phyloP scores from a whole-genome alignment of 2,888 invertebrate species.

The Limenitis camilla region DNA sequence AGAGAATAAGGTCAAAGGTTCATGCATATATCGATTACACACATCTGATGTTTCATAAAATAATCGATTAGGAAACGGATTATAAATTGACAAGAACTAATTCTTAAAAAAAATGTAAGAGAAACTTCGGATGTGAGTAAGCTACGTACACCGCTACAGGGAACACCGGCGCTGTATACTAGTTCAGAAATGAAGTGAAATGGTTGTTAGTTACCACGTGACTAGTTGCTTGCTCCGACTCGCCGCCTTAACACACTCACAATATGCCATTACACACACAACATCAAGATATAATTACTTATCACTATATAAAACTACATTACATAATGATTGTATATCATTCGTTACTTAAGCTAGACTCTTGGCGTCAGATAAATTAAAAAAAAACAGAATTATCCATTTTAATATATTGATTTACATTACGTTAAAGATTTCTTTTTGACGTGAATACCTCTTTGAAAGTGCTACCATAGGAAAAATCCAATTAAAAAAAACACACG shows the following conservation, averaged over 20 bases:
- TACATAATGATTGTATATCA: too few species aligned
- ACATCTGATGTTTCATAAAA: constrained; percentile 1
- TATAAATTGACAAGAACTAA: too few species aligned
- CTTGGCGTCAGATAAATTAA: too few species aligned
- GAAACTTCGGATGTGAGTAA: not conserved
- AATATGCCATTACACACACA: not conserved
- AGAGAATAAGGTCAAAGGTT: not conserved
- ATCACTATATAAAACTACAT: not conserved
- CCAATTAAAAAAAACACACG: too few species aligned
- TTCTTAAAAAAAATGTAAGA: not conserved
- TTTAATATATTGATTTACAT: too few species aligned
- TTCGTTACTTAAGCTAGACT: too few species aligned
- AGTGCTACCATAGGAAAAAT: too few species aligned
- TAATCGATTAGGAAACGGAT: not conserved
- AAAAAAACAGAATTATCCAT: too few species aligned
- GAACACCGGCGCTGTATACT: not conserved
- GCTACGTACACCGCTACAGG: not conserved
- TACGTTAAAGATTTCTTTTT: too few species aligned
- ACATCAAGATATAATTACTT: not conserved
- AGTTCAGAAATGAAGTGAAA: constrained; percentile 7
- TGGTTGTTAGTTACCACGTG: constrained; percentile 13
- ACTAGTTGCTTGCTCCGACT: not conserved
- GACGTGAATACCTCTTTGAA: too few species aligned
- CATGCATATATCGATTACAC: constrained; percentile 2
- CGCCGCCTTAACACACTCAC: constrained; percentile 3